Evolutionary conservation across 30 jellyfish, hydroid and myxozoan species (phyloP), one percentile per base, ranked within the genome.

Genomic region (Hydractinia echinata): DNA sequence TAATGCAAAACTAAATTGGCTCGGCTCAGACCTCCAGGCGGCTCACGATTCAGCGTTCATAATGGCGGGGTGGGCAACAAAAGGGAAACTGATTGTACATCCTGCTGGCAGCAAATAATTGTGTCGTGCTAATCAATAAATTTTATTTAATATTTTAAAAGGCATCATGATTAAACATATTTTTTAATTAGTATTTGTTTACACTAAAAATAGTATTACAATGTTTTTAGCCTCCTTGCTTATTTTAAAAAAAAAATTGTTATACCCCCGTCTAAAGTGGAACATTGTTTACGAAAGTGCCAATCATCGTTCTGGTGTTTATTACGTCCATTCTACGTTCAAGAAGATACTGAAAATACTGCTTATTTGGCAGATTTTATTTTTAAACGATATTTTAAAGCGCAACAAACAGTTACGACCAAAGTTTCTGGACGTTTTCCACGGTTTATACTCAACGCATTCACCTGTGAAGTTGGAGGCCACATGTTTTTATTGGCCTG

Each of bases 1-100:
- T 61, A 89, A 90, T 87, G 98, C 96, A 91, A 91, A 91, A 91
- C 98, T 91, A 83, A 91, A 82, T 91, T 86, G 92, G 86, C 95
- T 91, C 95, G 96, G 71, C 81, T 96, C 97, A 86, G 96, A 84
- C 96, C 96, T 89, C 86, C 86, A 73, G 91, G 92, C 88, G 87
- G 88, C 44, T 68, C 54, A 60, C 85, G 85, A 60, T 77, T 77
- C 77, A 80, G 87, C 72, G 87, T 71, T 71, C 81, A 71, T 61
- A 80, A 60, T 80, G 87, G 87, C 87, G 87, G 87, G 87, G 87
- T 67, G 83, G 87, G 81, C 73, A 80, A 30, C 61, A 61, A 50
- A 58, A 80, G 87, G 87, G 81, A 80, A 80, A 80, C 84, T 49
- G 67, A 21, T 50, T 60, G 68, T 20, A 71, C 39, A 52, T 71